Conservation (phyloP, 2,797 vertebrate genomes). For the Falco cherrug region DNA sequence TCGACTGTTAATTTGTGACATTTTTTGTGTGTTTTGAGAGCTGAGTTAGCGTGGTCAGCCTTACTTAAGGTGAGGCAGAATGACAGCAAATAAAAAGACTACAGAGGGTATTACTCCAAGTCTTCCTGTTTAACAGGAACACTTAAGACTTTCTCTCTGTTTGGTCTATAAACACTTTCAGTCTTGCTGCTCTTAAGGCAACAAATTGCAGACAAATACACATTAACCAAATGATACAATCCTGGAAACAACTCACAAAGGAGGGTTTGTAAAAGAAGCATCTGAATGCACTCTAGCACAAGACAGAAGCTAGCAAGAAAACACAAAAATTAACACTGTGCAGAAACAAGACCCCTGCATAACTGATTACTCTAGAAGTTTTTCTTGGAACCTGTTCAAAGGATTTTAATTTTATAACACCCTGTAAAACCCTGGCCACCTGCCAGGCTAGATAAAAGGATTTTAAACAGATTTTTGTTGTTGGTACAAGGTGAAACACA, state of each 20-base stretch:
- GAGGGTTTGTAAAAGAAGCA: background rate
- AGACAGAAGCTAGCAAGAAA: background rate
- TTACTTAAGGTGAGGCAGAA: background rate
- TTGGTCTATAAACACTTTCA: background rate
- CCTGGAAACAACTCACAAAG: background rate
- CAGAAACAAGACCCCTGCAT: background rate
- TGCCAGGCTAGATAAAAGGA: background rate
- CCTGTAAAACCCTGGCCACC: background rate
- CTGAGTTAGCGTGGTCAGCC: background rate
- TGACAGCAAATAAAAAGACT: accelerated
- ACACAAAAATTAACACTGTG: no score
- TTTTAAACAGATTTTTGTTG: background rate
- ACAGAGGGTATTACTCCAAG: background rate
- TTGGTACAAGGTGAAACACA: background rate
- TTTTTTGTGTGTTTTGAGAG: background rate
- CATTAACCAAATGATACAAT: background rate
- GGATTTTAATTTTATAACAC: background rate
- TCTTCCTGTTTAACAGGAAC: background rate
- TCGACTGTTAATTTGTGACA: background rate
- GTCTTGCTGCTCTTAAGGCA: background rate
- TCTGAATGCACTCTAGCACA: background rate
- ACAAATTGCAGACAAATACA: accelerated
- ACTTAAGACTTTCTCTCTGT: background rate
- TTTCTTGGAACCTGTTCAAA: background rate
- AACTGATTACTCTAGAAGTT: background rate